Conservation (phyloP, 2,888 invertebrate species). For the Cheilosia variabilis region DNA sequence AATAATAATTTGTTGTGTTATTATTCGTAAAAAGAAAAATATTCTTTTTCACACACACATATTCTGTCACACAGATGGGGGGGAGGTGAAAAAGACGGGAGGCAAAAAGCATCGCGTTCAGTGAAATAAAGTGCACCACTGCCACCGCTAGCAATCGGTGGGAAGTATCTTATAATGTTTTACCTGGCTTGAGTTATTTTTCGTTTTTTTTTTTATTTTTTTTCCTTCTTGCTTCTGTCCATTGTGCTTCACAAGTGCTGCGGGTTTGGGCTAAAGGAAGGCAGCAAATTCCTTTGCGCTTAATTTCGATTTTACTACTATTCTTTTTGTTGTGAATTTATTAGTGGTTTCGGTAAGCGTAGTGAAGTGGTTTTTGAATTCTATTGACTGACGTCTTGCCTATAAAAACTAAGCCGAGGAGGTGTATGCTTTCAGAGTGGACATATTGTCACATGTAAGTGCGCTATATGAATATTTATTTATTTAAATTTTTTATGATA, state of each 20-base stretch:
- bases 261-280: constrained; percentile 49
- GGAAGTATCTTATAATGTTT: constrained; percentile 67
- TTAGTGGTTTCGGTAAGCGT: constrained; percentile 20
- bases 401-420: background rate
- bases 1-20: constrained; percentile 53
- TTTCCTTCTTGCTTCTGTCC: constrained; percentile 42
- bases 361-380: constrained; percentile 50
- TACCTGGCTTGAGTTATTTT: constrained; percentile 56
- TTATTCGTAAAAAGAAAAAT: constrained; percentile 55
- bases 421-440: constrained; percentile 22
- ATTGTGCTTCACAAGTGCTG: constrained; percentile 69
- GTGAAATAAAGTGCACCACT: constrained; percentile 67
- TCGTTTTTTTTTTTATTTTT: constrained; percentile 23
- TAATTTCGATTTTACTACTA: constrained; percentile 71
- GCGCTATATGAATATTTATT: constrained; percentile 49
- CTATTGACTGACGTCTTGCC: constrained; percentile 13
- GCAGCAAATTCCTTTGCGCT: constrained; percentile 66
- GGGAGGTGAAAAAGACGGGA: constrained; percentile 26
- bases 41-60: constrained; percentile 38
- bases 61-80: constrained; percentile 1
- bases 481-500: constrained; percentile 32
- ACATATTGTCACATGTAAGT: constrained; percentile 59
- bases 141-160: constrained; percentile 60
- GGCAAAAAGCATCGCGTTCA: constrained; percentile 64
- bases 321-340: constrained; percentile 56